phyloP scores from a whole-genome alignment of 1,140 invertebrate species.

The Samia ricini region DNA sequence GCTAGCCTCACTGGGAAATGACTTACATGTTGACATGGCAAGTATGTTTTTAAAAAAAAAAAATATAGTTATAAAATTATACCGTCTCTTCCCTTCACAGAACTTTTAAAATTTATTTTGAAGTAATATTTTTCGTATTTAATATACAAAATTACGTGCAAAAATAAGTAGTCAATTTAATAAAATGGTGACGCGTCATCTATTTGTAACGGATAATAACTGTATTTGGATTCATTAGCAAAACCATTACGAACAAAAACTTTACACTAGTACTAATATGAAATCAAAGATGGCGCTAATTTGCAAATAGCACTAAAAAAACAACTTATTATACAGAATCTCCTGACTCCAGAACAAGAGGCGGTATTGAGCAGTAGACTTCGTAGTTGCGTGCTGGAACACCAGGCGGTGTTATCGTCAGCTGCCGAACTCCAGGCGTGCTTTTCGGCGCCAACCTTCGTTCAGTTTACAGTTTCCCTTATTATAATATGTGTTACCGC shows the following conservation, averaged over 20 bases:
- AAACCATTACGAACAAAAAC: slow-evolving; percentile 2
- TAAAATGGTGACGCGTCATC: too few species aligned
- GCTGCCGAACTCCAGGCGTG: slow-evolving; percentile 50
- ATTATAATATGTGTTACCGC: slow-evolving; percentile 75
- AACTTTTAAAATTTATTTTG: too few species aligned
- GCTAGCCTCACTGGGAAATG: slow-evolving; percentile 37
- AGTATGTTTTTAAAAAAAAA: not conserved
- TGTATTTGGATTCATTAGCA: too few species aligned
- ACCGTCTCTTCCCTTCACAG: too few species aligned
- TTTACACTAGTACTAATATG: too few species aligned
- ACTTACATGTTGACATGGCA: slow-evolving; percentile 15
- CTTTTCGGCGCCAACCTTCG: slow-evolving; percentile 63
- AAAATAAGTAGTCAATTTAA: too few species aligned
- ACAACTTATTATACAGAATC: slow-evolving; percentile 22
- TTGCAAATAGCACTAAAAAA: not conserved
- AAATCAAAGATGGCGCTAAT: not conserved
- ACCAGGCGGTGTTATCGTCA: slow-evolving; percentile 44
- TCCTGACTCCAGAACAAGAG: slow-evolving; percentile 24
- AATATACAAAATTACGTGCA: too few species aligned
- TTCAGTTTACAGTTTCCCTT: slow-evolving; percentile 72
- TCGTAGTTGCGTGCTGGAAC: slow-evolving; percentile 31
- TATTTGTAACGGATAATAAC: too few species aligned
- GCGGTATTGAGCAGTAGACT: slow-evolving; percentile 20
- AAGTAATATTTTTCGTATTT: too few species aligned
- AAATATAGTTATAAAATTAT: too few species aligned